Base-by-base conservation (phyloP, 2,888 invertebrate species). In the Tenthredo distinguenda region DNA sequence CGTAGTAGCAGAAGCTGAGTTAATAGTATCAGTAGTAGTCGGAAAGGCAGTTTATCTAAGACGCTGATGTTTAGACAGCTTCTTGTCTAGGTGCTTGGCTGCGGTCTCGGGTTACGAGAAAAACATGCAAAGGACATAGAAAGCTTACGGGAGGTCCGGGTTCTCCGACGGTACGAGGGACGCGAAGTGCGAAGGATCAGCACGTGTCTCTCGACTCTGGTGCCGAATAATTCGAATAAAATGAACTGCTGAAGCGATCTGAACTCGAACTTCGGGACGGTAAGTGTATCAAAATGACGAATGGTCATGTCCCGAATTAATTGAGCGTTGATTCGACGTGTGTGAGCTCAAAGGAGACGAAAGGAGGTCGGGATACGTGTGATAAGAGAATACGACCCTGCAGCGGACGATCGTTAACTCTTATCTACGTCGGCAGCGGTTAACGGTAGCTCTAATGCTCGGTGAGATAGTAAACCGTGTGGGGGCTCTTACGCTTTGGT, bases 1-100 rank as follows among this genome's bases (percentile, higher is more conserved):
- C 26, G 26, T 62, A 62, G 62, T 62, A 62, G n/a, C 55, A 55
- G 55, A 55, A 55, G 55, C 55, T 55, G 7, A 55, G 55, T 55
- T 55, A 55, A 55, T 55, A 55, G 55, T 55, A 55, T 55, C 55
- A 55, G 55, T 55, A 55, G n/a, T 55, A 55, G n/a, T 55, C 68
- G 12, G 26, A 31, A 31, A 31, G 31, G 21, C 68, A 21, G 82
- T 83, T 90, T 88, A 90, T 90, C 88, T 88, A 86, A 86, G 84
- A 87, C 84, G 79, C 86, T 85, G 72, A 79, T 91, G 90, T 91
- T 91, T 91, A 84, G 91, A 91, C 91, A 91, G 89, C 89, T 89
- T 88, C 87, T 84, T 84, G 86, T 86, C 84, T 81, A 76, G 85
- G 79, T 82, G 85, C 85, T 85, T 85, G 62, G 40, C 68, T 76